phyloP scores from a whole-genome alignment of 1,140 invertebrate species.

The Coptotermes formosanus region DNA sequence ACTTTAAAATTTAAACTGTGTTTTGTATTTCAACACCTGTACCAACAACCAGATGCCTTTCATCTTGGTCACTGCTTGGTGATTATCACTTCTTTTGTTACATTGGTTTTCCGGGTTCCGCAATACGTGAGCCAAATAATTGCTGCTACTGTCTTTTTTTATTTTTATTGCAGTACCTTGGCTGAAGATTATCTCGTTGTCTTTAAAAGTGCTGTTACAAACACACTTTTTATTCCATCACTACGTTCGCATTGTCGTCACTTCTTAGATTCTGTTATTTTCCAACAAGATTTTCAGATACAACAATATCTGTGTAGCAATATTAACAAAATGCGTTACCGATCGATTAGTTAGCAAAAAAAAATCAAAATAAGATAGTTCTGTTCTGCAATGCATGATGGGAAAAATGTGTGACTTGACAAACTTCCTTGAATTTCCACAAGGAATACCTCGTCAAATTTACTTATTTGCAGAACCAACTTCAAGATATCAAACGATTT shows the following conservation, averaged over 20 bases:
- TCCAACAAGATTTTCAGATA: background rate
- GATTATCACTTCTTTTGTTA: background rate
- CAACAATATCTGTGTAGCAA: background rate
- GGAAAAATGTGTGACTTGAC: background rate
- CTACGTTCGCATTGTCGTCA: background rate
- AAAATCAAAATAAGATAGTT: background rate
- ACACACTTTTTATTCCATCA: background rate
- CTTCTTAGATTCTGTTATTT: background rate
- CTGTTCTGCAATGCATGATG: background rate
- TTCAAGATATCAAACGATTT: too few relatives aligned
- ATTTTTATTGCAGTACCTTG: too few relatives aligned
- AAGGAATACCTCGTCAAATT: too few relatives aligned
- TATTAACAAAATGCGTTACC: background rate
- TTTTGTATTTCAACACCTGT: background rate
- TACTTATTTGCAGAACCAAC: too few relatives aligned
- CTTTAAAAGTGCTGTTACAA: background rate
- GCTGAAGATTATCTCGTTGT: background rate
- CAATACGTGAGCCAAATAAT: background rate
- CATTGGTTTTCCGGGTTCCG: background rate
- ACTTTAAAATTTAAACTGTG: background rate
- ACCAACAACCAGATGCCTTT: background rate
- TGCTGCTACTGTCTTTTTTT: background rate
- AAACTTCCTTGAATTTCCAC: too few relatives aligned
- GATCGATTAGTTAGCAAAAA: constrained; percentile 15
- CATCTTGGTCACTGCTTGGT: background rate